Evolutionary conservation across 2,888 invertebrate genomes (phyloP).

Genomic region (Lepidochrysops patricia): DNA sequence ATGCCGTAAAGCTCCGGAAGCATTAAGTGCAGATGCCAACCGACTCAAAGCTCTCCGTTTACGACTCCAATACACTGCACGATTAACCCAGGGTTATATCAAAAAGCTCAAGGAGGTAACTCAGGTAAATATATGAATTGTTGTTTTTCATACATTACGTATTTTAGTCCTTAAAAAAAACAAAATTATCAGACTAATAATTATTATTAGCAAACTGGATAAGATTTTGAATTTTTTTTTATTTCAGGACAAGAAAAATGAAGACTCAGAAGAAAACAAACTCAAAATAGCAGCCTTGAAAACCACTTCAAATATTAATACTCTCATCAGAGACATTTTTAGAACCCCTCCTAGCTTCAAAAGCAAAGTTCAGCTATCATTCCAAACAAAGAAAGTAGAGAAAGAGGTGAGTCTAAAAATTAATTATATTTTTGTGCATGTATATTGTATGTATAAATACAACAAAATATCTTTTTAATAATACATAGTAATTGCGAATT

Average conservation of each 20-base stretch:
- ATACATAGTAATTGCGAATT: no score
- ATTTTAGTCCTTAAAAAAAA: no score
- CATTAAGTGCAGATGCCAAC: slow-evolving; percentile 79
- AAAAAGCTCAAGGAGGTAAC: slow-evolving; percentile 81
- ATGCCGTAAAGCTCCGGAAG: slow-evolving; percentile 84
- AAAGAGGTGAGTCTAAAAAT: slow-evolving; percentile 47
- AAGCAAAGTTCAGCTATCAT: slow-evolving; percentile 85
- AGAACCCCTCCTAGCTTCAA: slow-evolving; percentile 95
- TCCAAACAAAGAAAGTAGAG: slow-evolving; percentile 52
- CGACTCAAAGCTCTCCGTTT: slow-evolving; percentile 89
- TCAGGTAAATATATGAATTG: slow-evolving; percentile 50
- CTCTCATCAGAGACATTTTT: slow-evolving; percentile 94
- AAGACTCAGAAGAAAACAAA: slow-evolving; percentile 86
- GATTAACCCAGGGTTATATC: slow-evolving; percentile 89
- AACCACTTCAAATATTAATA: slow-evolving; percentile 93
- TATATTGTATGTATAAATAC: no score
- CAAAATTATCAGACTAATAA: background rate
- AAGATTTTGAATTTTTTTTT: no score
- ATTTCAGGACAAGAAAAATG: slow-evolving; percentile 82
- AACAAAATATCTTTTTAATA: no score
- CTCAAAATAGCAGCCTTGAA: slow-evolving; percentile 86
- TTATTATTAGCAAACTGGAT: no score
- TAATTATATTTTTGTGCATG: slow-evolving; percentile 14
- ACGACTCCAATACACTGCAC: slow-evolving; percentile 92
- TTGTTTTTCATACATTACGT: no score